These are phyloP conservation scores for Lepetodrilus schrolli DNA, from an alignment of 2,888 invertebrate species.

Conservation along the genomic window DNA sequence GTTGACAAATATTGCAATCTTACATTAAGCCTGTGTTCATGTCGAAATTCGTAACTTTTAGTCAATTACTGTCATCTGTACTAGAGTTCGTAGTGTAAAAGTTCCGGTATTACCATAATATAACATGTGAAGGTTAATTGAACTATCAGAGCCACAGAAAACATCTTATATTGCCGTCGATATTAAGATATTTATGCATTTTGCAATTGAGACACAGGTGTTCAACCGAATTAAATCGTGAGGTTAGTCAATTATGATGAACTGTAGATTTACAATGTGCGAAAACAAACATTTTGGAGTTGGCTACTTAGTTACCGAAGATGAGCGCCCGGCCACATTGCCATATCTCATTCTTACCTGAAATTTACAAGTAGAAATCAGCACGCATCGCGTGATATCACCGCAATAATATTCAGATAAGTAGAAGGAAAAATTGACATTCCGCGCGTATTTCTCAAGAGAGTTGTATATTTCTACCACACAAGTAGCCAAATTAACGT, in stretches of 20 bases:
- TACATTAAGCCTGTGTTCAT: no score
- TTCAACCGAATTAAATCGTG: not conserved
- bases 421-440: constrained; percentile 18
- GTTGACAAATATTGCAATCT: no score
- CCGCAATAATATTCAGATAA: constrained; percentile 10
- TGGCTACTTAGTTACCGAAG: not conserved
- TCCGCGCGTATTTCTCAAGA: constrained; percentile 9
- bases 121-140: not conserved
- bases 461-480: constrained; percentile 18
- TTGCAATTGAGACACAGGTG: not conserved
- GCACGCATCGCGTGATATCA: constrained; percentile 8
- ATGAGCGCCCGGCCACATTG: not conserved
- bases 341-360: not conserved
- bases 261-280: not conserved
- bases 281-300: not conserved
- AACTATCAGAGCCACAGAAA: not conserved
- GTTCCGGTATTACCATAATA: no score
- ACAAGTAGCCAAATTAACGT: constrained; percentile 26
- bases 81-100: no score
- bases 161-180: no score
- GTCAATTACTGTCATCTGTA: no score
- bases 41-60: no score
- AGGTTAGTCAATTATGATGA: not conserved
- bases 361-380: constrained; percentile 19
- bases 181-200: no score